Base-by-base conservation (phyloP, 2,888 invertebrate species). In the Theodoxus fluviatilis region DNA sequence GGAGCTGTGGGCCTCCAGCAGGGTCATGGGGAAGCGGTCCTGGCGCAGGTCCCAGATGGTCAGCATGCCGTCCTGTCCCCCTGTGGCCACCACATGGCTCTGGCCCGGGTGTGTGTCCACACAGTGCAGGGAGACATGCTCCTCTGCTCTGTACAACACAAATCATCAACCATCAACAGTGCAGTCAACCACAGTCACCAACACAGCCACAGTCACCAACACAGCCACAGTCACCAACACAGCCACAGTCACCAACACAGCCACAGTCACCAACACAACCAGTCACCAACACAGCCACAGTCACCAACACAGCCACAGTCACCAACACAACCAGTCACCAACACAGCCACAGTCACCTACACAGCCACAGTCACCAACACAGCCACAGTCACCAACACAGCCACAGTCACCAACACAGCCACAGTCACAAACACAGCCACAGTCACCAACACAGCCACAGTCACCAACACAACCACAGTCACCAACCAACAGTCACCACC, bases 11-110 rank as follows among this genome's bases (percentile, higher is more conserved):
- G 94, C 95, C 70, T 91, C 93, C 1, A 96, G 88, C 75, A 94
- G 90, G 0, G 94, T 93, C 15, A 94, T 92, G 0, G 96, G 95
- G 83, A 91, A 94, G 2, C 92, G 91, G 71, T 94, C 93, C 80
- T 94, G 92, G 33, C 96, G 90, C 75, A 96, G 88, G 87, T 96
- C 96, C 95, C 96, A 96, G 1, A 95, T 91, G 0, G 94, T 94
- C 37, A 96, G 87, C 0, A 93, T 91, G 0, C 96, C 96, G 75
- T 94, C 94, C 81, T 94, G 80, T 0, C 93, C 93, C 38, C 96
- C 96, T 1, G 94, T 94, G 0, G 95, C 89, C 22, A 92, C 89
- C 40, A 96, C 91, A 84, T 96, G 95, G 0, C 93, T 91, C 82
- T 96, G 95, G 15, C 94, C 94, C 0, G 96, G 96, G 87, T 96